phyloP scores from a whole-genome alignment of 2,113 vertebrate genomes.

The Ciconia stormi region DNA sequence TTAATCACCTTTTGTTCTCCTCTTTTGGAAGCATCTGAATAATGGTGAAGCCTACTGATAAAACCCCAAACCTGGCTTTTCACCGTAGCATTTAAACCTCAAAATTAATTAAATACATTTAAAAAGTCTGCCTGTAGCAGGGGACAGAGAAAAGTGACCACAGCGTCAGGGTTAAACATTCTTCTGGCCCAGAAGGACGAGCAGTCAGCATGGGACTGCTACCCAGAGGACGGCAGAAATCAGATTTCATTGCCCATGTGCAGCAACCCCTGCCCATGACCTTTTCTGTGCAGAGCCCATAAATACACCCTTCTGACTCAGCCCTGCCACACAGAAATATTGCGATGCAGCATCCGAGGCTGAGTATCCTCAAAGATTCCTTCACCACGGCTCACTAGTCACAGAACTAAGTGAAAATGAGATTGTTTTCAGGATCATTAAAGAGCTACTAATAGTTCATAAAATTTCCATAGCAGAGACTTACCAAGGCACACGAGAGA shows the following conservation, averaged over 20 bases:
- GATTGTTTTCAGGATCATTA: constrained; percentile 13
- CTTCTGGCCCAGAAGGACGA: background rate
- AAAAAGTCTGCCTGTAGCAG: background rate
- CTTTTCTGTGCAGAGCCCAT: background rate
- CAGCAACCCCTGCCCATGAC: background rate
- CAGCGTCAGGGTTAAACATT: accelerated
- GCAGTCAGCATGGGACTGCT: too few relatives aligned
- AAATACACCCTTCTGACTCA: background rate
- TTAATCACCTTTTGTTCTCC: background rate
- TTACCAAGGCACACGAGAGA: background rate
- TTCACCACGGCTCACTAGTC: background rate
- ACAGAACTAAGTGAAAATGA: background rate
- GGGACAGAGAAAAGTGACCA: background rate
- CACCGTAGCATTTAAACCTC: background rate
- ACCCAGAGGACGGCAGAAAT: background rate
- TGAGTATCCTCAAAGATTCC: background rate
- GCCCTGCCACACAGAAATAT: background rate
- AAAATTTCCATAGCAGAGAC: background rate
- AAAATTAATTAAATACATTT: accelerated
- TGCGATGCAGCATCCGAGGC: background rate
- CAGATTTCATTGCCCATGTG: background rate
- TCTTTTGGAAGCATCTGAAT: background rate
- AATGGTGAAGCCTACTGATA: background rate
- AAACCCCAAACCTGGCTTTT: background rate
- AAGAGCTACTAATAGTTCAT: background rate